Evolutionary conservation across 2,113 vertebrate genomes (phyloP), one percentile per base, ranked within the genome.

Genomic region (Xenotilapia leptura): DNA sequence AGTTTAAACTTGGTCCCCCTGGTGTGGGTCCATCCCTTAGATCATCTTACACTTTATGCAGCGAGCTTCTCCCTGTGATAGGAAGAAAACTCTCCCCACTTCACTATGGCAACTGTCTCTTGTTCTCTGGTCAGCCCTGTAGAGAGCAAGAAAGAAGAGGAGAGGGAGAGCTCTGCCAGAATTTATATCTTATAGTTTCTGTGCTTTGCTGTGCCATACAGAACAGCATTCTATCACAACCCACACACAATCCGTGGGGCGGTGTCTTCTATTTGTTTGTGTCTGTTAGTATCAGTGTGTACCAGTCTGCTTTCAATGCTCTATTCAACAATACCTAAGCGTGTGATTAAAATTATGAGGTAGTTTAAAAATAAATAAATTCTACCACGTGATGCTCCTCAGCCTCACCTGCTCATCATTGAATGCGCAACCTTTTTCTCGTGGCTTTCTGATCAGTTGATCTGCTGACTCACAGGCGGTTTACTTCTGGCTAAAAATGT

Each of bases 91-190:
- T 62, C 28, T 62, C 31, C 58, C 17, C 31, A 62, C 17, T 62
- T 62, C 31, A 62, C 58, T 2, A n/a, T 62, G 17, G 58, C 17
- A 62, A 36, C 31, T n/a, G 17, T 36, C 31, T 62, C 58, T 62
- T 36, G 31, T 36, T 12, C 58, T 36, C 58, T n/a, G 58, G 31
- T n/a, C 58, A 62, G 9, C 9, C 58, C 58, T 36, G 58, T 62
- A 36, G 31, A 62, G 31, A n/a, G 28, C 56, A 60, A 60, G 15
- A 60, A 33, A 60, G 56, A 60, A 10, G 28, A 33, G 56, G 56
- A 60, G 28, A 33, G 58, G 17, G 0, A 0, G 58, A 36, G 31
- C 58, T 62, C 58, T 36, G 4, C 17, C 31, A n/a, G 31, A 62
- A 36, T 62, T 36, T 12, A 62, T n/a, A 36, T 31, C 58, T n/a